Conservation (phyloP, 2,888 invertebrate species). For the Apotomis capreana region DNA sequence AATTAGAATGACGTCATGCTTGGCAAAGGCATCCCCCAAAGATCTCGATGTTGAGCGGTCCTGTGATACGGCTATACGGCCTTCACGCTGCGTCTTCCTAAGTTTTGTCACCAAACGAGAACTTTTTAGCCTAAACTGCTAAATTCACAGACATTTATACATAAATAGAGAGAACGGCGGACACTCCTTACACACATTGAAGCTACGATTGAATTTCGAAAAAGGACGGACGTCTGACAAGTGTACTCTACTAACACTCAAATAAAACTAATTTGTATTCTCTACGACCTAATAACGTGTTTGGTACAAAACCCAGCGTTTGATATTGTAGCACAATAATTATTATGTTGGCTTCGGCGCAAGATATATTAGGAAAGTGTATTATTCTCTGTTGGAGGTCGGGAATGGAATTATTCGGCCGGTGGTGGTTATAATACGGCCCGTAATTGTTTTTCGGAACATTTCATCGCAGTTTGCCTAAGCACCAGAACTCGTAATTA, state of each 20-base stretch:
- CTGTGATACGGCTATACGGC: no score
- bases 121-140: no score
- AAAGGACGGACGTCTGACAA: conserved; percentile 34
- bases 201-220: conserved; percentile 36
- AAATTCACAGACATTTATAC: background rate
- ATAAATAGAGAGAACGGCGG: conserved; percentile 17
- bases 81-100: no score
- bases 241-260: conserved; percentile 34
- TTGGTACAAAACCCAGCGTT: no score
- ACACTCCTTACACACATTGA: conserved; percentile 24
- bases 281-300: conserved; percentile 1
- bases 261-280: conserved; percentile 38
- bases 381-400: background rate
- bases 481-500: background rate
- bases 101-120: no score
- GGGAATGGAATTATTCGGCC: conserved; percentile 13
- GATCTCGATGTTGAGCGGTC: no score
- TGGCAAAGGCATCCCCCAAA: no score
- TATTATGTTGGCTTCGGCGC: conserved; percentile 5
- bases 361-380: background rate
- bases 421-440: conserved; percentile 5
- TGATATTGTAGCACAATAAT: no score
- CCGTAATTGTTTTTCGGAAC: conserved; percentile 14
- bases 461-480: background rate
- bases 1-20: no score